Base-by-base conservation (phyloP, 2,888 invertebrate genomes). In the Volucella bombylans region DNA sequence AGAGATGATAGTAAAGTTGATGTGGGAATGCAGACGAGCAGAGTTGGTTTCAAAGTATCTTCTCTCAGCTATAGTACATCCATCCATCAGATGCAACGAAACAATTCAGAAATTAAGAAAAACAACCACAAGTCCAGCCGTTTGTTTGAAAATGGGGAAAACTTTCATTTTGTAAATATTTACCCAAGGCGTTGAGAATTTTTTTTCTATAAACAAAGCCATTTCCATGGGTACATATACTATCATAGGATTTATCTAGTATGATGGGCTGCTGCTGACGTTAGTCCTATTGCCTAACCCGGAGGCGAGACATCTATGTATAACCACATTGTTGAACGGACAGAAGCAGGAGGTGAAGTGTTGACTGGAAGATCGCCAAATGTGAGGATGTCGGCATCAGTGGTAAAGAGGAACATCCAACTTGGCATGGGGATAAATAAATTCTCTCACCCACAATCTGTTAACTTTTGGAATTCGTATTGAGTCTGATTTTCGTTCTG, bases 81-180 rank as follows among this genome's bases (percentile, higher is more conserved):
- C n/a, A 9, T 10, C 15, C 64, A 8, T 41, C 43, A 23, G 12
- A n/a, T 10, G 11, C 18, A 59, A 6, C 15, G 50, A 50, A 64
- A 55, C 54, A 38, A 41, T 43, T 52, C 52, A 52, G 11, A 57
- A 41, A 52, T 79, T 73, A 59, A 47, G 8, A 18, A 23, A 72
- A 61, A 39, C 45, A 49, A 45, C n/a, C 45, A n/a, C n/a, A 12
- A 31, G 31, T 31, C 50, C 52, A 15, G 61, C 15, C 39, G 23
- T 65, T 59, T 65, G 45, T 59, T 71, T 65, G 9, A 62, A 57
- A 68, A 73, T 47, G 41, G 2, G 47, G 38, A 81, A 57, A 82
- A 71, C 71, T 82, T 71, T 45, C 52, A 43, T 76, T 71, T 76
- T 54, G 69, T 82, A 82, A 71, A 76, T 76, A 76, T 82, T 82